A percentile compares a stretch with the other conserved stretches of the same genome.
Evolutionary conservation across 2,797 vertebrate species (phyloP).

Genomic region (Bradypus variegatus): DNA sequence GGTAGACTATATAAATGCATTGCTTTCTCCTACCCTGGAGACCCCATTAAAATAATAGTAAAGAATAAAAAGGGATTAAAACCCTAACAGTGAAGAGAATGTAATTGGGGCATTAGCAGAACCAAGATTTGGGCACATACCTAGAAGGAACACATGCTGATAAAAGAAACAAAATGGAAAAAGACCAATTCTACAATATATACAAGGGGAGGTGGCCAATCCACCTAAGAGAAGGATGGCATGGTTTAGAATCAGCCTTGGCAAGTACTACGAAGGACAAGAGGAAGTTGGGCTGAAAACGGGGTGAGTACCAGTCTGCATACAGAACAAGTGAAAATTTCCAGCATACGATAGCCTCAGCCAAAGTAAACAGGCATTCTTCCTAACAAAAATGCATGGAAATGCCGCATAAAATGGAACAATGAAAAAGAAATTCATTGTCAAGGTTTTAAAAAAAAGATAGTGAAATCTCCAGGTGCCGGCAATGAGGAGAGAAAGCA

Average conservation of each 20-base stretch:
- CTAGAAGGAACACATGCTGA: background rate
- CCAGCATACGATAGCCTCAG: background rate
- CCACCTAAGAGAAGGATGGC: background rate
- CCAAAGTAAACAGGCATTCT: background rate
- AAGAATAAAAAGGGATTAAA: constrained; percentile 12
- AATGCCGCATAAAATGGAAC: constrained; percentile 9
- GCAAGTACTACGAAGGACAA: background rate
- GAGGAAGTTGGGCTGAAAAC: background rate
- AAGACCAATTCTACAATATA: background rate
- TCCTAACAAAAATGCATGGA: constrained; percentile 24
- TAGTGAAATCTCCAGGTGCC: constrained; percentile 13
- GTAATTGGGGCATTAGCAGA: background rate
- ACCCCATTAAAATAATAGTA: background rate
- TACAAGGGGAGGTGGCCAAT: background rate
- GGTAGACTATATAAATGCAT: background rate
- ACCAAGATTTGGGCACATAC: background rate
- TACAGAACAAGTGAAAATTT: background rate
- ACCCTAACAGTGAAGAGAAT: background rate
- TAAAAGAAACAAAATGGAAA: background rate
- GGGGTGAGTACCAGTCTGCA: background rate
- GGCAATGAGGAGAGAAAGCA: background rate
- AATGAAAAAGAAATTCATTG: constrained; percentile 20
- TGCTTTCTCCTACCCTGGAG: background rate
- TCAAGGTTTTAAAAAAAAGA: background rate
- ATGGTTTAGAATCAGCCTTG: background rate